These are phyloP conservation scores for Clarias platycephalus DNA, from an alignment of 2,797 vertebrate species.

Conservation along the genomic window DNA sequence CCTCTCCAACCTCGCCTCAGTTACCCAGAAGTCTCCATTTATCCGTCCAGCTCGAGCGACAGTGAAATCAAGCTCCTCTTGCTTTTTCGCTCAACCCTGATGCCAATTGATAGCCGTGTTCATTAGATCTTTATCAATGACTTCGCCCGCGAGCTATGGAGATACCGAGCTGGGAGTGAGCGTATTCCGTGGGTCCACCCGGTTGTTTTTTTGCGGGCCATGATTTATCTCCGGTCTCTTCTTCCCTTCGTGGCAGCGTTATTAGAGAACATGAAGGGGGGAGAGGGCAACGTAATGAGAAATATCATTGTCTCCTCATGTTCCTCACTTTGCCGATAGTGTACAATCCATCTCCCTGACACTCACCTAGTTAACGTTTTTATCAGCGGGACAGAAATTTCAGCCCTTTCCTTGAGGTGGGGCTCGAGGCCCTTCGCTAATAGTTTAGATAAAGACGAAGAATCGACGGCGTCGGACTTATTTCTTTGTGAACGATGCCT, in stretches of 20 bases:
- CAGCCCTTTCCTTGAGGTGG: slow-evolving; percentile 67
- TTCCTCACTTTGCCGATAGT: slow-evolving; percentile 81
- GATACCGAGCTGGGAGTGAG: slow-evolving; percentile 74
- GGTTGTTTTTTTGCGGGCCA: slow-evolving; percentile 78
- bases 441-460: slow-evolving; percentile 75
- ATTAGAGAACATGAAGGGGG: slow-evolving; percentile 79
- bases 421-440: slow-evolving; percentile 79
- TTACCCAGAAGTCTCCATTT: slow-evolving; percentile 52
- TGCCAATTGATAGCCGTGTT: slow-evolving; percentile 78
- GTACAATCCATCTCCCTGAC: slow-evolving; percentile 87
- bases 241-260: slow-evolving; percentile 73
- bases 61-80: slow-evolving; percentile 56
- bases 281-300: slow-evolving; percentile 84
- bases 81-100: slow-evolving; percentile 42
- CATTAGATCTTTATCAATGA: slow-evolving; percentile 83
- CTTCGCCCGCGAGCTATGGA: slow-evolving; percentile 74
- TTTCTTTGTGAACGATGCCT: slow-evolving; percentile 55
- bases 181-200: slow-evolving; percentile 74
- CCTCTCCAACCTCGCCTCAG: slow-evolving; percentile 48
- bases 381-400: slow-evolving; percentile 87
- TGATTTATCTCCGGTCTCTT: slow-evolving; percentile 81
- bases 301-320: slow-evolving; percentile 91
- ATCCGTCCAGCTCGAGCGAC: slow-evolving; percentile 43
- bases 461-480: slow-evolving; percentile 57
- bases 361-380: slow-evolving; percentile 94